A percentile compares a stretch with the other conserved stretches of the same genome.
Conservation (phyloP, 35 echinoderm and acorn worm species). For the Nesometra sesokonis region DNA sequence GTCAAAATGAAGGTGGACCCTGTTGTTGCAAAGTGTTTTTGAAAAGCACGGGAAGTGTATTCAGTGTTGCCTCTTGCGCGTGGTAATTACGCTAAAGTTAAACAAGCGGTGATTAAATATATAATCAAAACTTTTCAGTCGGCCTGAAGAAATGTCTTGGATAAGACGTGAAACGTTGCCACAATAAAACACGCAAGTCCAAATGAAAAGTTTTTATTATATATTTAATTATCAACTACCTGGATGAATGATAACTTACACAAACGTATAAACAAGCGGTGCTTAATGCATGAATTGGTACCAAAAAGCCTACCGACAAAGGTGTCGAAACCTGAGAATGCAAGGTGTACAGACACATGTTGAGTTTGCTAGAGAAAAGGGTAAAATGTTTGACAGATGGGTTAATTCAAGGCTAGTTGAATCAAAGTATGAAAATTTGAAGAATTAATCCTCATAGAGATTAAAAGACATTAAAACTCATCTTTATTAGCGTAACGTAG, state of each 20-base stretch:
- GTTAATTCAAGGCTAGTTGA: constrained; percentile 13
- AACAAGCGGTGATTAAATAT: background rate
- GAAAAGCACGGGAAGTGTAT: constrained; percentile 45
- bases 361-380: constrained; percentile 36
- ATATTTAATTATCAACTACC: too few relatives aligned
- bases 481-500: constrained; percentile 17
- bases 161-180: too few relatives aligned
- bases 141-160: too few relatives aligned
- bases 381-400: constrained; percentile 21
- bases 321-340: constrained; percentile 21
- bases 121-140: too few relatives aligned
- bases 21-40: constrained; percentile 5
- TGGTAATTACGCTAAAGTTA: constrained; percentile 37
- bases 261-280: too few relatives aligned
- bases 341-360: constrained; percentile 34
- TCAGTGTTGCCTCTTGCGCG: constrained; percentile 8
- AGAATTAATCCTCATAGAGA: constrained; percentile 40
- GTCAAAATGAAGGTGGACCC: background rate
- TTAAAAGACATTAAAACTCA: constrained; percentile 42
- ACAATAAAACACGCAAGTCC: too few relatives aligned
- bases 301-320: constrained; percentile 53
- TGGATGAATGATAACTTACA: too few relatives aligned
- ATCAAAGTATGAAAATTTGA: constrained; percentile 17
- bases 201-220: too few relatives aligned
- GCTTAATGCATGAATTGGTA: constrained; percentile 41